These are phyloP conservation scores for Caenorhabditis angaria DNA, from an alignment of 2,888 invertebrate genomes.

Conservation along the genomic window DNA sequence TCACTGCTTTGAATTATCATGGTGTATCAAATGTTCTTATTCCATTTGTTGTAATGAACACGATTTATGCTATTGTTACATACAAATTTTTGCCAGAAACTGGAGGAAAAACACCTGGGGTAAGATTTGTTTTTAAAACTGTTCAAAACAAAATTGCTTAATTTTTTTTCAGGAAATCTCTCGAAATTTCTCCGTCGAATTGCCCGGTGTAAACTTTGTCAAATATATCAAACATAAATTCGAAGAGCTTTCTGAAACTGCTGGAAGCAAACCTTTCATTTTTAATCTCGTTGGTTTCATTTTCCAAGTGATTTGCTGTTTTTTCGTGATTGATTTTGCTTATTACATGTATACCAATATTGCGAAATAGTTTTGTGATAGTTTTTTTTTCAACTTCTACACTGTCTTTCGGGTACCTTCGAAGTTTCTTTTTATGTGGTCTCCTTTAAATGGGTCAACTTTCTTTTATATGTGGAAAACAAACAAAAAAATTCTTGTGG, in stretches of 20 bases:
- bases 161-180: slow-evolving; percentile 39
- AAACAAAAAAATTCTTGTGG: not conserved
- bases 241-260: slow-evolving; percentile 10
- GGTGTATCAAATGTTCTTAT: slow-evolving; percentile 57
- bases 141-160: not conserved
- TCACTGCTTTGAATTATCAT: slow-evolving; percentile 56
- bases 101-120: slow-evolving; percentile 53
- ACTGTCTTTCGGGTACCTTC: not conserved
- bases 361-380: slow-evolving; percentile 20
- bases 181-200: slow-evolving; percentile 39
- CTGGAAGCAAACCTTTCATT: slow-evolving; percentile 12
- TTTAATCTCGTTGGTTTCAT: slow-evolving; percentile 22
- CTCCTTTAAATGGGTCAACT: slow-evolving; percentile 5
- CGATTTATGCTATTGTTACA: slow-evolving; percentile 53
- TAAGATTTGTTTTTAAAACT: slow-evolving; percentile 2
- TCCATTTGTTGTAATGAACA: slow-evolving; percentile 61
- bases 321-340: slow-evolving; percentile 33
- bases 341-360: slow-evolving; percentile 21
- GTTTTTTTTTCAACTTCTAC: not conserved
- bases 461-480: not conserved
- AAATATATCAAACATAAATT: slow-evolving; percentile 18
- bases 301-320: slow-evolving; percentile 20
- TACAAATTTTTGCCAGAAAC: slow-evolving; percentile 62
- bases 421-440: not conserved
- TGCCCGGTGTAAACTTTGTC: slow-evolving; percentile 25